Evolutionary conservation across 92 coral and sea anemone species (phyloP), one percentile per base, ranked within the genome.

Genomic region (Epizoanthus rinbou): DNA sequence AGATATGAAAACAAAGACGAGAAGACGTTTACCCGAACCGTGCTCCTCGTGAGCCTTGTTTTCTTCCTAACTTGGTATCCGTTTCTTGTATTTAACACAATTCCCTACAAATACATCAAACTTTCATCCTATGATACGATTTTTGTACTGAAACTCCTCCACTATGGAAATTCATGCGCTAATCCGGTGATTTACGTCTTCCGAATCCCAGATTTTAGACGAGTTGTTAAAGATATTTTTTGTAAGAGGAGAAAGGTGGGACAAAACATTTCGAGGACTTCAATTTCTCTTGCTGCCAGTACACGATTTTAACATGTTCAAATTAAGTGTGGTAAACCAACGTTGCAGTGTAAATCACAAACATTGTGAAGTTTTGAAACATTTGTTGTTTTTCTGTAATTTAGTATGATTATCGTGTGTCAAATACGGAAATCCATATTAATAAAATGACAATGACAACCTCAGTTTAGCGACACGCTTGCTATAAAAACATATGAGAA

Each of bases 131-230:
- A 45, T 60, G 82, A 59, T 58, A 19, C 64, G 21, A 74, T 86
- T 41, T 80, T 64, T 43, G 75, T 84, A 52, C 82, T 89, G 15
- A 93, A 93, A 62, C 63, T 91, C 50, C 64, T 93, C 43, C 97
- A 93, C 28, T 93, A 90, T 82, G 70, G 85, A 14, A 93, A 93
- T 80, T 90, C 92, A 6, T 86, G 91, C 70, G 83, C 91, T 79
- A 93, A 93, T 74, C 97, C 97, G 0, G 83, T 93, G 37, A 86
- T 93, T n/a, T 93, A 93, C 78, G 76, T 92, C 5, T 86, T 93
- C 8, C 91, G 91, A 71, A 93, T 93, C 41, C 94, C 97, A 18
- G 94, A 93, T 67, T 93, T 93, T 9, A 39, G 68, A 35, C 81
- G 41, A 33, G 47, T 35, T 8, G 68, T 53, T n/a, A 59, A 21